These are phyloP conservation scores for Sebastiscus tertius DNA, from an alignment of 2,797 vertebrate genomes.

Conservation along the genomic window DNA sequence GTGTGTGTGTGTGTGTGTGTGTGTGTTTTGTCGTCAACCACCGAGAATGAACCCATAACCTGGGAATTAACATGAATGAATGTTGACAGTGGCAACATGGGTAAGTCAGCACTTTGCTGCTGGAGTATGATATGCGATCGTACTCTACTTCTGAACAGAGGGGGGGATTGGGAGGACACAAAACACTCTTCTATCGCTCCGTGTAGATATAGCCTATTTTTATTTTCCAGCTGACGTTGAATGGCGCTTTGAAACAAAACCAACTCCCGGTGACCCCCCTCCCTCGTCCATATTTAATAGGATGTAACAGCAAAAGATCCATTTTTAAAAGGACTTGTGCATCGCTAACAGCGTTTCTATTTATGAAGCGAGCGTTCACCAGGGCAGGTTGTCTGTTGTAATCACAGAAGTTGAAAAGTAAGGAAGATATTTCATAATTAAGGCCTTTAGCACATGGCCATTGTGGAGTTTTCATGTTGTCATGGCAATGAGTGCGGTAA, in stretches of 20 bases:
- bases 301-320: constrained; percentile 47
- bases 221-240: constrained; percentile 29
- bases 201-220: constrained; percentile 26
- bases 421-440: constrained; percentile 13
- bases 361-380: constrained; percentile 31
- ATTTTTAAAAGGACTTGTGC: constrained; percentile 54
- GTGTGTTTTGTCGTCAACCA: constrained; percentile 25
- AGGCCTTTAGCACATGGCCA: neutral
- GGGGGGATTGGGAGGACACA: constrained; percentile 17
- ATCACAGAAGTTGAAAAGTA: constrained; percentile 24
- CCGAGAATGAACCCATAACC: constrained; percentile 19
- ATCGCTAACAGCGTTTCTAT: constrained; percentile 48
- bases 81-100: constrained; percentile 32
- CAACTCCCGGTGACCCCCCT: constrained; percentile 50
- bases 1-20: neutral
- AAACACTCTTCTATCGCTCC: constrained; percentile 13
- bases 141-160: neutral
- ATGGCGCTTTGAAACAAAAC: constrained; percentile 28
- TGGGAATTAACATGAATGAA: constrained; percentile 37
- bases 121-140: constrained; percentile 31
- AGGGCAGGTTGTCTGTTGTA: constrained; percentile 27
- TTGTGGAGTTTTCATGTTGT: constrained; percentile 13
- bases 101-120: constrained; percentile 35
- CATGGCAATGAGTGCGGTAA: neutral
- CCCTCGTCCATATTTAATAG: constrained; percentile 68